Evolutionary conservation across 2,888 invertebrate genomes (phyloP).

Genomic region (Parapristionchus giblindavisi): DNA sequence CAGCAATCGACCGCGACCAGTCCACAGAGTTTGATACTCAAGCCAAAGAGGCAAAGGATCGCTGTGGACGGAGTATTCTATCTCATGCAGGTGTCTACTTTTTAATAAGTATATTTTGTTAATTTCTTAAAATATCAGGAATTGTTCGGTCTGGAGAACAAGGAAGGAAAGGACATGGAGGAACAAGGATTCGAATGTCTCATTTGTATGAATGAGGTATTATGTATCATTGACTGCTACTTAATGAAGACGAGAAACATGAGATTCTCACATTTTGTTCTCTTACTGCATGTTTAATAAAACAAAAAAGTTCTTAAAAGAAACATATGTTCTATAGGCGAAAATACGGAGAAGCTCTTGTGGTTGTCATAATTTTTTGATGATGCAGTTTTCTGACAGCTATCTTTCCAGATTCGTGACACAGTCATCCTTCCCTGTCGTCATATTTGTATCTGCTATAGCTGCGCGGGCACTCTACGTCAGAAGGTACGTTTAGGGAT

Average conservation of each 20-base stretch:
- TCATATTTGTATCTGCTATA: conserved; percentile 94
- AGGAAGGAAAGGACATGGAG: conserved; percentile 75
- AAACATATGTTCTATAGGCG: too few relatives aligned
- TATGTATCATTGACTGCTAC: too few relatives aligned
- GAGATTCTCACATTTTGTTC: too few relatives aligned
- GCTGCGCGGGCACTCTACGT: conserved; percentile 93
- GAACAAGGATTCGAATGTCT: conserved; percentile 97
- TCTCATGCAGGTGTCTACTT: conserved; percentile 78
- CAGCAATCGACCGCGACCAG: conserved; percentile 58
- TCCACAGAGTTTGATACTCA: conserved; percentile 76
- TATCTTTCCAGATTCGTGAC: conserved; percentile 78
- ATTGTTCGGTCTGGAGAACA: conserved; percentile 99
- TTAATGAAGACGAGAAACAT: too few relatives aligned
- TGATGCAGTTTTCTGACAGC: not conserved
- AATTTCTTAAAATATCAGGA: conserved; percentile 74
- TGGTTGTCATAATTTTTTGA: not conserved
- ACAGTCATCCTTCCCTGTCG: conserved; percentile 95
- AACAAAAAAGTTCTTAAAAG: too few relatives aligned
- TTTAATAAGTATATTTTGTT: not conserved
- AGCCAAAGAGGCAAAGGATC: conserved; percentile 95
- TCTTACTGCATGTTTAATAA: too few relatives aligned
- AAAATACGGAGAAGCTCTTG: too few relatives aligned
- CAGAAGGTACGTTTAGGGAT: conserved; percentile 77
- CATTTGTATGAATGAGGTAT: conserved; percentile 96
- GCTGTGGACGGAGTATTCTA: conserved; percentile 96